These are phyloP conservation scores for Andrena dorsata DNA, from an alignment of 2,888 invertebrate genomes.

Conservation along the genomic window DNA sequence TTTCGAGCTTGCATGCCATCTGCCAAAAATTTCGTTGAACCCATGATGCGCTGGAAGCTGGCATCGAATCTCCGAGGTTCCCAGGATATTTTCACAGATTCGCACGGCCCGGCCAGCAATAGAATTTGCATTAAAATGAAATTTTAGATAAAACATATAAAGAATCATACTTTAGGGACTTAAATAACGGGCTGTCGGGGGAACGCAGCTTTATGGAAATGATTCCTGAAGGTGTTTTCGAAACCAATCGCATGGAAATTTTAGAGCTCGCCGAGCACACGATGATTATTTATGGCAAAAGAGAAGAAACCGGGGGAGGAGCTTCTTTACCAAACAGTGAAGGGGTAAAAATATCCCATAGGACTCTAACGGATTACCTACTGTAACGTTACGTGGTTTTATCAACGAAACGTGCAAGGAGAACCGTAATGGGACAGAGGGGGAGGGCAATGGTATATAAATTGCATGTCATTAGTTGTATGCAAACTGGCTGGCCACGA, in stretches of 20 bases:
- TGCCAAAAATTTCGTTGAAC: too few relatives aligned
- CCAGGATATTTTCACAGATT: background rate
- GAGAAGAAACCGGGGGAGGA: background rate
- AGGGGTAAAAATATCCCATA: background rate
- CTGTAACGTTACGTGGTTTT: too few relatives aligned
- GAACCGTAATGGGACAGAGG: background rate
- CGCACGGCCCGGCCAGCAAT: background rate
- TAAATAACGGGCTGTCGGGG: background rate
- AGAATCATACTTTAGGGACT: background rate
- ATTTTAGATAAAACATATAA: constrained; percentile 4
- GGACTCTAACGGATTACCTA: background rate
- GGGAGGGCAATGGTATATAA: background rate
- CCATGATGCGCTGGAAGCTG: background rate
- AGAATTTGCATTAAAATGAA: constrained; percentile 2
- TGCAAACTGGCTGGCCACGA: background rate
- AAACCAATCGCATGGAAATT: background rate
- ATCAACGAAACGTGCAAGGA: too few relatives aligned
- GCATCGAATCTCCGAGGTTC: background rate
- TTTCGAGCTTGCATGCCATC: too few relatives aligned
- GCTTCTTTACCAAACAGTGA: background rate
- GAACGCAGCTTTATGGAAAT: constrained; percentile 3
- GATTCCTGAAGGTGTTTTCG: background rate
- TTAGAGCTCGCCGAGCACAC: background rate
- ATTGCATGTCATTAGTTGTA: constrained; percentile 1
- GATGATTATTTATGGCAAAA: background rate